Conservation (phyloP, 2,797 vertebrate species). For the Thalassophryne amazonica region DNA sequence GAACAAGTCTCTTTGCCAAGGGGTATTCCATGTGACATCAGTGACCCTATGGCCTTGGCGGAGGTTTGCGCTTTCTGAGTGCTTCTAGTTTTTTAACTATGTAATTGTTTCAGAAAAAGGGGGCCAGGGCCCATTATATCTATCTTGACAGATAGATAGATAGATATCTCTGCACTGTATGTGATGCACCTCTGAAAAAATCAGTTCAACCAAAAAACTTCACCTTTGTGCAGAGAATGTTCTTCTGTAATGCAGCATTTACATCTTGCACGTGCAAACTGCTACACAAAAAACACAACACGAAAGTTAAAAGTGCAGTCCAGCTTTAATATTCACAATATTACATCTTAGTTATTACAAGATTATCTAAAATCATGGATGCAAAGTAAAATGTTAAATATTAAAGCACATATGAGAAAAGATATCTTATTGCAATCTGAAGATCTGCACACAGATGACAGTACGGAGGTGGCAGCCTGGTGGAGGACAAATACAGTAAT, state of each 20-base stretch:
- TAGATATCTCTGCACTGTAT: too few species aligned
- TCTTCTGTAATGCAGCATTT: background rate
- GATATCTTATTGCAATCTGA: slow-evolving; percentile 9
- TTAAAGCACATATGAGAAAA: background rate
- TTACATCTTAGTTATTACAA: background rate
- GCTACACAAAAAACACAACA: background rate
- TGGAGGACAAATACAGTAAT: slow-evolving; percentile 27
- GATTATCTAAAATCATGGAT: background rate
- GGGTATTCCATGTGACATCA: too few species aligned
- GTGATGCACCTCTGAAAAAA: too few species aligned
- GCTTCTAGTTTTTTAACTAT: too few species aligned
- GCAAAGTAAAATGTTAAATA: background rate
- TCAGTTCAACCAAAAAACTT: too few species aligned
- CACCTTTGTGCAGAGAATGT: background rate
- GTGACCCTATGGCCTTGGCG: too few species aligned
- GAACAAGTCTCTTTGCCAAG: too few species aligned
- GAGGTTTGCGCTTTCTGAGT: too few species aligned
- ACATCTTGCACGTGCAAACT: background rate
- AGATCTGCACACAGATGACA: slow-evolving; percentile 27
- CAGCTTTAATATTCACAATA: too few species aligned
- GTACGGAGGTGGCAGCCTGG: slow-evolving; percentile 45
- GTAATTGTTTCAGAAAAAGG: too few species aligned
- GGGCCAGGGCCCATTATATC: too few species aligned
- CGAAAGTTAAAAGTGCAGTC: background rate
- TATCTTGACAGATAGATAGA: too few species aligned